phyloP scores from a whole-genome alignment of 2,113 vertebrate genomes.

The Cottus gobio region DNA sequence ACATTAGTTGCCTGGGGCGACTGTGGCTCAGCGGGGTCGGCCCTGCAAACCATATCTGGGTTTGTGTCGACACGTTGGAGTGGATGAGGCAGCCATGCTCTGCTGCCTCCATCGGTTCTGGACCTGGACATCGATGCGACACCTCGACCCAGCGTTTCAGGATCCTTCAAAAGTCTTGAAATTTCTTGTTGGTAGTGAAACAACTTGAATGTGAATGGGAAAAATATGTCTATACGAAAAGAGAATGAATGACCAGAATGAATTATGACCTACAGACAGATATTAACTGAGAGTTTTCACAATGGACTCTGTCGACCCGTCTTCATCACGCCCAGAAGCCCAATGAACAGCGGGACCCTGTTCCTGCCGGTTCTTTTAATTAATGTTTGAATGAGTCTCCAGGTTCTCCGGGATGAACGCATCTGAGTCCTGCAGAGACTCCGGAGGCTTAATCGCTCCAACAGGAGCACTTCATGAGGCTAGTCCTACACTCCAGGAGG shows the following conservation, averaged over 20 bases:
- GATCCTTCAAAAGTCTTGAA: too few species aligned
- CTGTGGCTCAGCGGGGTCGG: too few species aligned
- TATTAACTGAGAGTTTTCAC: slow-evolving; percentile 9
- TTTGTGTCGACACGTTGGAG: not conserved
- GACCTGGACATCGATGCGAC: not conserved
- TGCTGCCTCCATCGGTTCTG: not conserved
- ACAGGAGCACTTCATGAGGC: not conserved
- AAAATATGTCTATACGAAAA: not conserved
- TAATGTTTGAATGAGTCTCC: slow-evolving; percentile 18
- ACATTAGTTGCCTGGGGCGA: not conserved
- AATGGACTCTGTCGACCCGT: not conserved
- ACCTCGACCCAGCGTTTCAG: too few species aligned
- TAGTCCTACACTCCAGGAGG: not conserved
- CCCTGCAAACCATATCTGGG: not conserved
- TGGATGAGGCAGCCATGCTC: not conserved
- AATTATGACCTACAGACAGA: not conserved
- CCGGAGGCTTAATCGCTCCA: not conserved
- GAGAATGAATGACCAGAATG: not conserved
- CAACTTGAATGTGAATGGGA: not conserved
- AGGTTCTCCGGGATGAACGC: slow-evolving; percentile 22
- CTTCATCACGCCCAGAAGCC: slow-evolving; percentile 10
- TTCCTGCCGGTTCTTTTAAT: slow-evolving; percentile 20
- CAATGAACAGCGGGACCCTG: slow-evolving; percentile 17
- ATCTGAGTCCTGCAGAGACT: slow-evolving; percentile 7
- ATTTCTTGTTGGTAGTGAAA: not conserved